Conservation (phyloP, 2,113 vertebrate species). For the Lamprotornis superbus region DNA sequence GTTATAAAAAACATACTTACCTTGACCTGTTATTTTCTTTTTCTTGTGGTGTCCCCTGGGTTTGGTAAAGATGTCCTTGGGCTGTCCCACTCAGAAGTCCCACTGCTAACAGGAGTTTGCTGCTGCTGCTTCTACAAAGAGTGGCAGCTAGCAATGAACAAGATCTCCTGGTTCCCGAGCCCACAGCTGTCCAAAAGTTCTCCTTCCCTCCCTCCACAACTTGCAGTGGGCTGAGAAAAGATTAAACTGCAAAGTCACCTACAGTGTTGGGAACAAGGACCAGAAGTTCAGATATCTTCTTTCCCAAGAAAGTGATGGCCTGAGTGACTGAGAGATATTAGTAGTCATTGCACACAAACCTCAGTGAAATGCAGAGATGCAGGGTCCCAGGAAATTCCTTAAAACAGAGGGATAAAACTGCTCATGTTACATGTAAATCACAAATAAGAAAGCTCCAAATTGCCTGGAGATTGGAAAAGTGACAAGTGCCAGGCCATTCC, state of each 20-base stretch:
- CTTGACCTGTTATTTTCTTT: not conserved
- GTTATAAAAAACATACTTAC: not conserved
- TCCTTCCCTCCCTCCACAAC: not conserved
- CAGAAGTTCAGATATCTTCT: not conserved
- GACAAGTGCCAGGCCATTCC: not conserved
- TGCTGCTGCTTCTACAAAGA: not conserved
- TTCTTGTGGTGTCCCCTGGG: not conserved
- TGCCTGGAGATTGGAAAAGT: not conserved
- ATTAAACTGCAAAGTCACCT: not conserved
- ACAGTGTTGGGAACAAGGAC: not conserved
- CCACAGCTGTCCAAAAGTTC: not conserved
- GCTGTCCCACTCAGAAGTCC: not conserved
- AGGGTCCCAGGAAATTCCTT: not conserved
- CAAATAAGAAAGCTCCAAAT: not conserved
- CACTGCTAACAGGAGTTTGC: not conserved
- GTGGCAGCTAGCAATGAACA: not conserved
- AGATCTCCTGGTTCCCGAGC: not conserved
- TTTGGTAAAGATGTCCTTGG: not conserved
- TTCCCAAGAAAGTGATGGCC: not conserved
- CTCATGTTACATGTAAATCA: not conserved
- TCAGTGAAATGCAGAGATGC: accelerated
- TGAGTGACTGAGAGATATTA: not conserved
- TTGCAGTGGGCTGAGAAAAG: not conserved
- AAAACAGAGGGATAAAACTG: not conserved
- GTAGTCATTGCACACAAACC: not conserved